A percentile compares a stretch with the other conserved stretches of the same genome.
Conservation (phyloP, 1,140 invertebrate species). For the Calycopis cecrops region DNA sequence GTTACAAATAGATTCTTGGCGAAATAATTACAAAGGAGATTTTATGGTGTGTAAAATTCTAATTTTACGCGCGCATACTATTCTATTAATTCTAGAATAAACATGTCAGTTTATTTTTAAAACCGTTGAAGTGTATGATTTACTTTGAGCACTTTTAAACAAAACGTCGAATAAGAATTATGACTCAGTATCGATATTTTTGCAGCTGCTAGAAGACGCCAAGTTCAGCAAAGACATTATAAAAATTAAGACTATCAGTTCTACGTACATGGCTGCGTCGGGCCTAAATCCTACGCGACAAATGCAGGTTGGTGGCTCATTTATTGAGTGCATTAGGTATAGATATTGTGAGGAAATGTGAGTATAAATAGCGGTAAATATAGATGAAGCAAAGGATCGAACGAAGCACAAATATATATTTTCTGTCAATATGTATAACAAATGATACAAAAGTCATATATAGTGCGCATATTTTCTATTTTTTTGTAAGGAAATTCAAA, state of each 20-base stretch:
- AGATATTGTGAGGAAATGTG: no score
- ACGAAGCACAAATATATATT: no score
- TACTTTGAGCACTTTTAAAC: background rate
- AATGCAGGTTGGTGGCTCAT: constrained; percentile 74
- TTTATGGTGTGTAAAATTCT: constrained; percentile 12
- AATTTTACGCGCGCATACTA: constrained; percentile 5
- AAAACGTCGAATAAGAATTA: no score
- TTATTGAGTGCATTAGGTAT: background rate
- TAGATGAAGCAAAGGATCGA: no score
- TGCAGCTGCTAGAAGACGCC: constrained; percentile 87
- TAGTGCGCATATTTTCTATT: no score
- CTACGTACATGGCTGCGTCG: constrained; percentile 98
- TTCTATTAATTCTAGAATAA: constrained; percentile 9
- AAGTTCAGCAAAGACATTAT: constrained; percentile 91
- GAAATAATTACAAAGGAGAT: constrained; percentile 6
- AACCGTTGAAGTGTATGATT: background rate
- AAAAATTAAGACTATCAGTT: constrained; percentile 98
- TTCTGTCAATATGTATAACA: no score
- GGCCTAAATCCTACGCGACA: constrained; percentile 86
- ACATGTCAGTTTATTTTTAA: constrained; percentile 12
- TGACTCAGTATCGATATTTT: constrained; percentile 26
- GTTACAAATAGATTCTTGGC: constrained; percentile 15
- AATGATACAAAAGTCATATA: no score
- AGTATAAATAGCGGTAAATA: no score
- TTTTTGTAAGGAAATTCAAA: no score